phyloP scores from a whole-genome alignment of 1,140 invertebrate species.

The Capitella teleta region DNA sequence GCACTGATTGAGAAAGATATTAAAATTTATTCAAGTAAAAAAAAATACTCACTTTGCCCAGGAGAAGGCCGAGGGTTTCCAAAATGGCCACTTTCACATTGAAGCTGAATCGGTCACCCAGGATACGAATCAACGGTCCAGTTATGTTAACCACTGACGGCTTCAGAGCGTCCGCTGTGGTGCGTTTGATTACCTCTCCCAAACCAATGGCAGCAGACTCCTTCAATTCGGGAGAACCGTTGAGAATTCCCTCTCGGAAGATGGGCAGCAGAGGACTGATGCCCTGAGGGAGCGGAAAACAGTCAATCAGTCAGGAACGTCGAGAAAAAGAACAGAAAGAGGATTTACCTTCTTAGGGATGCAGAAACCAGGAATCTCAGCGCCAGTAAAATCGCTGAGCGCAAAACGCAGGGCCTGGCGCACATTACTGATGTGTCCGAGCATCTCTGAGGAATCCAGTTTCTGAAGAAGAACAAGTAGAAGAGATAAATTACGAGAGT shows the following conservation, averaged over 20 bases:
- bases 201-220: constrained; percentile 88
- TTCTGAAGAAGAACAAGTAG: constrained; percentile 44
- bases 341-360: constrained; percentile 58
- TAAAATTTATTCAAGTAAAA: constrained; percentile 1
- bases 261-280: constrained; percentile 86
- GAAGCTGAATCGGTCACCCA: constrained; percentile 87
- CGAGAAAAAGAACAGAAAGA: no score
- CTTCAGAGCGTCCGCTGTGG: constrained; percentile 62
- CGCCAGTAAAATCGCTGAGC: constrained; percentile 61
- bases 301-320: no score
- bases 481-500: not conserved
- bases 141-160: constrained; percentile 93
- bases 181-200: constrained; percentile 80
- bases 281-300: constrained; percentile 48
- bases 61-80: constrained; percentile 78
- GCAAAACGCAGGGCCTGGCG: constrained; percentile 83
- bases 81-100: constrained; percentile 91
- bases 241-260: constrained; percentile 89
- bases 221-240: constrained; percentile 86
- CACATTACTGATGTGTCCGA: constrained; percentile 73
- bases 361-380: constrained; percentile 85
- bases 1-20: constrained; percentile 20
- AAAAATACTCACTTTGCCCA: constrained; percentile 48
- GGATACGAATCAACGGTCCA: constrained; percentile 90
- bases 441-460: constrained; percentile 66